Evolutionary conservation across 2,888 invertebrate species (phyloP).

Genomic region (Drosophila mercatorum): DNA sequence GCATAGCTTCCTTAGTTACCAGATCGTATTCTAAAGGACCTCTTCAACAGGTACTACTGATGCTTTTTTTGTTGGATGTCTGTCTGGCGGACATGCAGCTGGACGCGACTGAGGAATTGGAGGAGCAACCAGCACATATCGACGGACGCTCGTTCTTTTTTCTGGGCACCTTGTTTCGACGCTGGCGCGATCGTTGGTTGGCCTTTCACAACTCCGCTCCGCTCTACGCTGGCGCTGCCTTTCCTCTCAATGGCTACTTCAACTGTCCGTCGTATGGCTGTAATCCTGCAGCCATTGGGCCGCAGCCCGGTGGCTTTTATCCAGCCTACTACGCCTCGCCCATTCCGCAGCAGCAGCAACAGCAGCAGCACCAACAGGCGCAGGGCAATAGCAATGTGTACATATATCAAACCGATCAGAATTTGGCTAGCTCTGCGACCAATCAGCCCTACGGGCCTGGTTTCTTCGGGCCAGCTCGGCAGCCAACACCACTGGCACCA

Average conservation of each 20-base stretch:
- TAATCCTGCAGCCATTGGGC: conserved; percentile 51
- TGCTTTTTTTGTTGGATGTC: conserved; percentile 40
- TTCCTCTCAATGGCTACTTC: conserved; percentile 58
- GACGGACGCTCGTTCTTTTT: conserved; percentile 73
- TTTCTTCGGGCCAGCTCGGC: conserved; percentile 35
- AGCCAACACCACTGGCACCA: conserved; percentile 27
- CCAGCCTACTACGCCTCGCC: conserved; percentile 47
- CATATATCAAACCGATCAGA: conserved; percentile 73
- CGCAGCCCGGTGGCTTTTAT: conserved; percentile 60
- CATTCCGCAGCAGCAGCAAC: conserved; percentile 45
- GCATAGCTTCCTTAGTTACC: neutral
- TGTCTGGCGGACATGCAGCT: conserved; percentile 16
- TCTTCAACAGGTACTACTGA: conserved; percentile 25
- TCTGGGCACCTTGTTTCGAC: conserved; percentile 70
- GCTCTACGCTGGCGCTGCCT: conserved; percentile 66
- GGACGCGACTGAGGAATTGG: conserved; percentile 25
- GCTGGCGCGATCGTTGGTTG: conserved; percentile 76
- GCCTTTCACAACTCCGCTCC: conserved; percentile 60
- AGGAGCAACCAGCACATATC: conserved; percentile 29
- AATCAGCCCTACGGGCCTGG: conserved; percentile 47
- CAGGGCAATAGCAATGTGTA: conserved; percentile 74
- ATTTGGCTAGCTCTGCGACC: conserved; percentile 34
- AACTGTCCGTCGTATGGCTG: conserved; percentile 72
- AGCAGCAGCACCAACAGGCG: conserved; percentile 58
- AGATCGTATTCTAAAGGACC: neutral